A percentile compares a stretch with the other conserved stretches of the same genome.
These are phyloP conservation scores for Condylura cristata DNA, from an alignment of 2,113 vertebrate species.

Conservation along the genomic window DNA sequence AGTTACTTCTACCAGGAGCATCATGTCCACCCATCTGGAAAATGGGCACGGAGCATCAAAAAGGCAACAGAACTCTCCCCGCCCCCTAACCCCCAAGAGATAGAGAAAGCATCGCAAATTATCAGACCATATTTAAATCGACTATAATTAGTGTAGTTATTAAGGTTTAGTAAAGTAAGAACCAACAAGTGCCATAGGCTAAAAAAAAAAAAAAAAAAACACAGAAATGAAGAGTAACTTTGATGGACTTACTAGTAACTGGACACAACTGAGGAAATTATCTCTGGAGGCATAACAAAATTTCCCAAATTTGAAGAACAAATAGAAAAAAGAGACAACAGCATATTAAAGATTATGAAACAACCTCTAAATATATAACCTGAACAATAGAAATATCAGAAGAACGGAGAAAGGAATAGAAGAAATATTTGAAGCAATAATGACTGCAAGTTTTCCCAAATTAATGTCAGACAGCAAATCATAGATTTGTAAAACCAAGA, in stretches of 20 bases:
- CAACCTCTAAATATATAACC: neutral
- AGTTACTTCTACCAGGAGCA: neutral
- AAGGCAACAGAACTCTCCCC: neutral
- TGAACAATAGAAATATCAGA: neutral
- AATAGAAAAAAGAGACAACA: neutral
- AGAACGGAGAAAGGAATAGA: neutral
- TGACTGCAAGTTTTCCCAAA: neutral
- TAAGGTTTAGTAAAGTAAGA: too few relatives aligned
- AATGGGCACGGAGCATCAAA: neutral
- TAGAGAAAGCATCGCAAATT: neutral
- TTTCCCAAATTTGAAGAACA: neutral
- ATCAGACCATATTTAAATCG: neutral
- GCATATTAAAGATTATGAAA: neutral
- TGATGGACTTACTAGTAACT: neutral
- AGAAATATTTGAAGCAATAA: neutral
- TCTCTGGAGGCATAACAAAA: neutral
- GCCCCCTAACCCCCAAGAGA: too few relatives aligned
- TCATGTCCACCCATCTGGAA: neutral
- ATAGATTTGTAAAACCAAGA: neutral
- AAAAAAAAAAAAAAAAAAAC: neutral
- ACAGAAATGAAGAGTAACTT: neutral
- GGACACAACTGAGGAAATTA: neutral
- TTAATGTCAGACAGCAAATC: neutral
- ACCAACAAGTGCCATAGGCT: neutral
- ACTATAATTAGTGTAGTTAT: neutral